Conservation (phyloP, 2,113 vertebrate genomes). For the Lagopus leucura region DNA sequence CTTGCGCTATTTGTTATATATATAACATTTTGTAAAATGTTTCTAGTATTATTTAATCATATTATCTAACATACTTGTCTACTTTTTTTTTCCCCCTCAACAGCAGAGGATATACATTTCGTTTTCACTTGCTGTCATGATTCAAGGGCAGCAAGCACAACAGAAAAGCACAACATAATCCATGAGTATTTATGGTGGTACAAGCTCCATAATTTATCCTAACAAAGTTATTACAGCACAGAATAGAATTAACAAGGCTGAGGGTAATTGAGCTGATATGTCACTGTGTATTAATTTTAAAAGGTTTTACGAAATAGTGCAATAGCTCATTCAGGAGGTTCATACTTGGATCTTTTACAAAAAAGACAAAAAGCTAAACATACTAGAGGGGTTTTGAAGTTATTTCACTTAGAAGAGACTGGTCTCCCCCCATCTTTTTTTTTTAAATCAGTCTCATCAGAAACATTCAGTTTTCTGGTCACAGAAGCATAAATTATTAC, state of each 20-base stretch:
- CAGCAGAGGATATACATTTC: background rate
- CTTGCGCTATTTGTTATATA: background rate
- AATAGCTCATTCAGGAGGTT: background rate
- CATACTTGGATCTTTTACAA: background rate
- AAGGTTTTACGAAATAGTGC: conserved; percentile 22
- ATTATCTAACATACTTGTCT: background rate
- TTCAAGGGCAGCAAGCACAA: conserved; percentile 14
- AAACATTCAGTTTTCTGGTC: background rate
- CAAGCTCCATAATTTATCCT: conserved; percentile 60
- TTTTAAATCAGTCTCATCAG: background rate
- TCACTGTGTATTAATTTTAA: conserved; percentile 22
- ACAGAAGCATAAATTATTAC: background rate
- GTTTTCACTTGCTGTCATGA: conserved; percentile 43
- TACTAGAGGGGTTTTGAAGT: background rate
- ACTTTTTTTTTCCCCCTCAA: background rate
- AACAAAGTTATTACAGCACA: conserved; percentile 64
- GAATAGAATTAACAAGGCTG: conserved; percentile 56
- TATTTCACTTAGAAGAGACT: background rate
- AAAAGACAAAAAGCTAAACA: background rate
- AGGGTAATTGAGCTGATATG: conserved; percentile 62
- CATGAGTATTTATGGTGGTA: conserved; percentile 52
- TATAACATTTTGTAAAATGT: background rate
- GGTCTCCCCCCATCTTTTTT: rapidly evolving
- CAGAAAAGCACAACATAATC: conserved; percentile 27
- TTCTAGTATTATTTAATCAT: background rate